Base-by-base conservation (phyloP, 2,888 invertebrate genomes). In the Julus scandinavius region DNA sequence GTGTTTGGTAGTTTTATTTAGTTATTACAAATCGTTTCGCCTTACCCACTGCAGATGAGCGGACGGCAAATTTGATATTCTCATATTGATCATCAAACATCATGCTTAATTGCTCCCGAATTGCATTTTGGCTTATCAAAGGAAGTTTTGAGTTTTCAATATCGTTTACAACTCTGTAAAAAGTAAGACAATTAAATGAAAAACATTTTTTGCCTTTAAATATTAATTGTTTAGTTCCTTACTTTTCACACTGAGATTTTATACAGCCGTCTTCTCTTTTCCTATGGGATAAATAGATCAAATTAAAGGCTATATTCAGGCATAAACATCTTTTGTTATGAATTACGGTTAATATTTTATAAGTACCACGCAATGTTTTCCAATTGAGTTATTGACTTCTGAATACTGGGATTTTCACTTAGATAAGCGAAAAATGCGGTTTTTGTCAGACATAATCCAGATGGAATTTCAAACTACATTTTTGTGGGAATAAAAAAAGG, bases 381-480 rank as follows among this genome's bases (percentile, higher is more conserved):
- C 41, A 85, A 49, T 2, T 15, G 5, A 20, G 20, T 85, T n/a
- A 85, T 85, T 6, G 41, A 41, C 7, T 85, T 85, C 40, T 45
- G 20, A 85, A 85, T 85, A 7, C 17, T 17, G 9, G 90, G 41
- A 41, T 94, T 93, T 1, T 91, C 89, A 89, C 93, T 91, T 0
- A 96, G 90, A 90, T 95, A 95, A 54, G 92, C 92, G 84, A 94
- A 93, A 90, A 95, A 93, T 0, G 95, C 95, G 87, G 93, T 92
- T 0, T 94, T 93, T 0, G 96, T 95, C 17, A 96, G 90, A 90
- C 96, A 95, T 91, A 96, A 95, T 11, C 96, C 96, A 86, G 93
- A 93, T 0, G 96, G 96, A 0, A 96, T 95, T 87, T 91, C 91
- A 90, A 95, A 95, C 92, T 89, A 72, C 87, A 83, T 88, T 85